Evolutionary conservation across 2,888 invertebrate species (phyloP).

Genomic region (Chironomus tentans): DNA sequence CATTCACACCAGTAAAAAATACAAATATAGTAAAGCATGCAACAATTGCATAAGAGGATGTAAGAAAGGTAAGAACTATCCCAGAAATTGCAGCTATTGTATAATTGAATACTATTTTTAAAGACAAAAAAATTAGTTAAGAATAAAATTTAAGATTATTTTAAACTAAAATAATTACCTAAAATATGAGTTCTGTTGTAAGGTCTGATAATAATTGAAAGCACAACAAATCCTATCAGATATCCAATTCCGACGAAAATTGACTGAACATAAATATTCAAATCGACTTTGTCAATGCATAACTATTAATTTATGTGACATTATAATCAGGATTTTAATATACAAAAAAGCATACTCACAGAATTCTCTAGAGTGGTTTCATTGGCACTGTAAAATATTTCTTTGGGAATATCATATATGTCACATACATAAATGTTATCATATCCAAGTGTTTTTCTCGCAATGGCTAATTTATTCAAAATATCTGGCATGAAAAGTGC

Average conservation of each 20-base stretch:
- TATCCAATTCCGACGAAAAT: conserved; percentile 36
- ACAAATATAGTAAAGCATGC: conserved; percentile 37
- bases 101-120: too few relatives aligned
- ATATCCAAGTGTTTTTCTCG: too few relatives aligned
- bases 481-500: conserved; percentile 42
- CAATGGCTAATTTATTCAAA: conserved; percentile 35
- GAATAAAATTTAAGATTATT: too few relatives aligned
- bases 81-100: background rate
- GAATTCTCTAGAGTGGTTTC: too few relatives aligned
- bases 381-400: too few relatives aligned
- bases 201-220: conserved; percentile 36
- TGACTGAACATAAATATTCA: conserved; percentile 37
- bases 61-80: background rate
- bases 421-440: too few relatives aligned
- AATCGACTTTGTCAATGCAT: conserved; percentile 33
- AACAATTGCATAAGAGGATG: conserved; percentile 35
- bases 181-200: conserved; percentile 33
- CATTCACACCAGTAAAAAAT: conserved; percentile 37
- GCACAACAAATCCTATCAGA: conserved; percentile 35
- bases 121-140: too few relatives aligned
- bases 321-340: too few relatives aligned
- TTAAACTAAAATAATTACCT: background rate
- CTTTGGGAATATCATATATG: too few relatives aligned
- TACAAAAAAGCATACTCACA: too few relatives aligned
- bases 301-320: background rate